phyloP scores from a whole-genome alignment of 2,113 vertebrate genomes.

The Amphilophus citrinellus region DNA sequence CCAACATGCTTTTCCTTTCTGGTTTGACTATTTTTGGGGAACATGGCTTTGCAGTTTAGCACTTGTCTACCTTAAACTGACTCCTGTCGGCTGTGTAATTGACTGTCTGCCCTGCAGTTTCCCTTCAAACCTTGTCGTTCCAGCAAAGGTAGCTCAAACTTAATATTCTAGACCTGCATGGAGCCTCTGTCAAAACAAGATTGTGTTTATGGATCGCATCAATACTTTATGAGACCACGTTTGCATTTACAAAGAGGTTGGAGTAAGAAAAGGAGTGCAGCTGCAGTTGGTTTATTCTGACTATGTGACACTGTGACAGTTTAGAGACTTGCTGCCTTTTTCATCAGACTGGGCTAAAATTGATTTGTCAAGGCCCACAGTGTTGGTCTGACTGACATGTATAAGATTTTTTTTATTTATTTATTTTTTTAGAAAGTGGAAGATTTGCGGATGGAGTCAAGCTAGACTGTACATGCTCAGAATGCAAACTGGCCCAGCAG shows the following conservation, averaged over 20 bases:
- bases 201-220: conserved; percentile 34
- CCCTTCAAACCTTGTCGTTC: background rate
- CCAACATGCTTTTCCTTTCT: background rate
- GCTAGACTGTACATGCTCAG: conserved; percentile 54
- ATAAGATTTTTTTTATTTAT: conserved; percentile 6
- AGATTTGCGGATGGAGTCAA: conserved; percentile 23
- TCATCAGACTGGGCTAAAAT: conserved; percentile 60
- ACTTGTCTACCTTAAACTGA: background rate
- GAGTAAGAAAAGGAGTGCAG: background rate
- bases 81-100: background rate
- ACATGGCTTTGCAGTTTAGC: background rate
- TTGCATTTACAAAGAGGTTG: conserved; percentile 44
- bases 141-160: background rate
- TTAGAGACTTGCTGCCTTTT: conserved; percentile 57
- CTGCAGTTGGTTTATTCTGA: conserved; percentile 13
- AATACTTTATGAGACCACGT: conserved; percentile 57
- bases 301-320: conserved; percentile 25
- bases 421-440: background rate
- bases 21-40: background rate
- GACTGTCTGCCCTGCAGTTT: background rate
- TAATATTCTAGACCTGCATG: conserved; percentile 28
- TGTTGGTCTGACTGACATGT: conserved; percentile 48
- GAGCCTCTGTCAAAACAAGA: conserved; percentile 25
- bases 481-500: conserved; percentile 35
- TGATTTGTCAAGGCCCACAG: conserved; percentile 59